Evolutionary conservation across 2,888 invertebrate species (phyloP), one percentile per base, ranked within the genome.

Genomic region (Drosophila atripex): DNA sequence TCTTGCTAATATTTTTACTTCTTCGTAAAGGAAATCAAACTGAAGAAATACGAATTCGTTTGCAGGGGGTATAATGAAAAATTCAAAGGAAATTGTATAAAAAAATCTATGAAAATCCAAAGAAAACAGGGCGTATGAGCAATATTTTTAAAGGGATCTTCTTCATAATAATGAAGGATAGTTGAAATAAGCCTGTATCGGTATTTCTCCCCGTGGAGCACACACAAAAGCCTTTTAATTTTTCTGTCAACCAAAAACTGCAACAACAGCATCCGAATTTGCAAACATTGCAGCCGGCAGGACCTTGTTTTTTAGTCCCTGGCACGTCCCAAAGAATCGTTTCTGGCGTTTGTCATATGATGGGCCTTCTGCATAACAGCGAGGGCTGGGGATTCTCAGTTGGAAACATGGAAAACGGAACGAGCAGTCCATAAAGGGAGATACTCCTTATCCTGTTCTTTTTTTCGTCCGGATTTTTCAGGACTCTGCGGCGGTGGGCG

Each of bases 11-110:
- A 66, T 70, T 52, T 53, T 70, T 56, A 55, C 46, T 63, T 66
- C 59, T 64, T 46, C 55, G 80, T 71, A 77, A 77, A 83, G 75
- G 77, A 80, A 82, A 82, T 82, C 80, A 83, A 77, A 83, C 63
- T 78, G 80, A 59, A 80, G 75, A 75, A 68, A 68, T 54, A 59
- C 53, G 66, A 59, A 56, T 54, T 53, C 51, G 51, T 60, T 58
- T 41, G 52, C 54, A 32, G 39, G 2, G 12, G 14, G 25, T 9
- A 2, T 8, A 18, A 8, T 11, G 8, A 5, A 2, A 28, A 1
- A 28, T 18, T 18, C 8, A 28, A 63, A 18, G 28, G 16, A 61
- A 61, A 57, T 57, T 57, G 11, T 21, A 25, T n/a, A n/a, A 25
- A n/a, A 49, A 4, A 8, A 23, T 18, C 21, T 30, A n/a, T 39